Base-by-base conservation (phyloP, 1,140 invertebrate species). In the Rhagoletis pomonella region DNA sequence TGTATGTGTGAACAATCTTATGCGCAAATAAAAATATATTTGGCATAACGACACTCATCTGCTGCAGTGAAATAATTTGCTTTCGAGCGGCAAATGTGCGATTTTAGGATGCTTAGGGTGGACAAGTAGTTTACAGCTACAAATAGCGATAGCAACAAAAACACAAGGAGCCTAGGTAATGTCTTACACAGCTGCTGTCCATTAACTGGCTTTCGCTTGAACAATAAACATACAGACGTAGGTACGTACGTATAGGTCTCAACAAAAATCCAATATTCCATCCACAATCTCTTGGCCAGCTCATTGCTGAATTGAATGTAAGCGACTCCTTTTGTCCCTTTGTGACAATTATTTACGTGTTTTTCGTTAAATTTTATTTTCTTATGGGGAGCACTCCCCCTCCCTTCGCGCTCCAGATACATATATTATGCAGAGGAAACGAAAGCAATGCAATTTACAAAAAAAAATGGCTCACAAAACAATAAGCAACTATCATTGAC, bases 271-370 rank as follows among this genome's bases (percentile, higher is more conserved):
- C 73, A 12, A 55, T 42, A 9, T 5, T 55, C n/a, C 12, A 14
- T 17, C 67, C 42, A 44, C 69, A 12, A 39, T 9, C 73, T 81
- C 7, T 1, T 55, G 73, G 17, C 47, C 12, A 29, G 29, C 64
- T 67, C 64, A 29, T 39, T 29, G 42, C 67, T 42, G 42, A 42
- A 47, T 1, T 47, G 42, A 44, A 42, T 7, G 42, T 4, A 12
- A 12, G 47, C 58, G 19, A 44, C 29, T 14, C 14, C 6, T 44
- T 59, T 17, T 60, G 39, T 86, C 55, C 19, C 44, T 85, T 64
- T 60, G 55, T 86, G 84, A 86, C 58, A 86, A 86, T 86, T 86
- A 86, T 86, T 86, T 86, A 86, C 84, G 84, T 19, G 17, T 86
- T 86, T 29, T 60, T 64, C 4, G 73, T 81, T 55, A 17, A 19